These are phyloP conservation scores for Brachionus manjavacas DNA, from an alignment of 1,140 invertebrate genomes.

Conservation along the genomic window DNA sequence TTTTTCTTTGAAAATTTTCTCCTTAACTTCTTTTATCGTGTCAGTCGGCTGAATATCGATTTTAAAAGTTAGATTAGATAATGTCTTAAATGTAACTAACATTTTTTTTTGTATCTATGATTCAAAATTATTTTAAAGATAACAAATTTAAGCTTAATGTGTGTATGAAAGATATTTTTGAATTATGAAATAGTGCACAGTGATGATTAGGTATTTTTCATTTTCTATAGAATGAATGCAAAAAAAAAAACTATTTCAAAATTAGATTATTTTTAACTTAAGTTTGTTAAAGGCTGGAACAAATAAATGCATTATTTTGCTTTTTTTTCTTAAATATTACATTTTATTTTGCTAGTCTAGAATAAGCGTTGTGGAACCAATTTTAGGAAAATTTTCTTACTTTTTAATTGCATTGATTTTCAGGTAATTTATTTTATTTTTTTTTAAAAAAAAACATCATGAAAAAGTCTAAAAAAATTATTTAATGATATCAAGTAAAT, in stretches of 20 bases:
- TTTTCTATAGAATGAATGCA: constrained; percentile 21
- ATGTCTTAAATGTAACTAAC: constrained; percentile 41
- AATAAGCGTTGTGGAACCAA: too few relatives aligned
- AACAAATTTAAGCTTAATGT: constrained; percentile 26
- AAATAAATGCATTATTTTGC: background rate
- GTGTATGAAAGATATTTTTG: background rate
- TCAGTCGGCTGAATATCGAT: constrained; percentile 35
- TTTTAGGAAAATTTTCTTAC: too few relatives aligned
- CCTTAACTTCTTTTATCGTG: constrained; percentile 39
- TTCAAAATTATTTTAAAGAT: constrained; percentile 16
- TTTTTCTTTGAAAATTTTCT: constrained; percentile 37
- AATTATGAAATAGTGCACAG: constrained; percentile 20
- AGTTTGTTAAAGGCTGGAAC: background rate
- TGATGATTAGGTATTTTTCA: constrained; percentile 34
- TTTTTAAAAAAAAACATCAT: too few relatives aligned
- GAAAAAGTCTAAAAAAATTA: too few relatives aligned
- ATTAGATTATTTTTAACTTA: constrained; percentile 1
- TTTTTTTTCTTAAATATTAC: background rate
- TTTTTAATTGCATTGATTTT: too few relatives aligned
- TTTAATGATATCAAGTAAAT: too few relatives aligned
- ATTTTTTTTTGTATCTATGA: constrained; percentile 23
- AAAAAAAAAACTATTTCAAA: background rate
- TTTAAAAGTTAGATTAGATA: constrained; percentile 36
- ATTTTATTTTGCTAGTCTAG: background rate
- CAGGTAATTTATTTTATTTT: too few relatives aligned